These are phyloP conservation scores for Nipponia nippon DNA, from an alignment of 2,113 vertebrate genomes.

Conservation along the genomic window DNA sequence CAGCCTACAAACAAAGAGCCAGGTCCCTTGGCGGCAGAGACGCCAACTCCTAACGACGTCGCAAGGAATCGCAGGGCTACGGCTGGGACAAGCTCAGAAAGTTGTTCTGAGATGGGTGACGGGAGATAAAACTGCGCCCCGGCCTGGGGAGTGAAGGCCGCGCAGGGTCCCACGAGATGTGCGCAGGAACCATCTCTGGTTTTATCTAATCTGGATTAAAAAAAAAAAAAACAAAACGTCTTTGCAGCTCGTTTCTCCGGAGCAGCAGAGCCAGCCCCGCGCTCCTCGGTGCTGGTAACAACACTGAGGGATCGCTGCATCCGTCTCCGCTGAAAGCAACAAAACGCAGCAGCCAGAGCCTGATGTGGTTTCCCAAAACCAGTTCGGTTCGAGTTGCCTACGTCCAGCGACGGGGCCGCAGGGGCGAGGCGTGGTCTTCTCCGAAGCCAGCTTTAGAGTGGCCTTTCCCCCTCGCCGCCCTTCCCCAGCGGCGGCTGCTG, in stretches of 20 bases:
- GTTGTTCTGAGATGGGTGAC: too few relatives aligned
- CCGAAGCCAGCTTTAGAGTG: background rate
- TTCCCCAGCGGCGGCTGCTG: background rate
- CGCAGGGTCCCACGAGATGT: fast-evolving
- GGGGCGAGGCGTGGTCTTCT: background rate
- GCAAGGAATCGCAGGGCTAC: fast-evolving
- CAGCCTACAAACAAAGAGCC: background rate
- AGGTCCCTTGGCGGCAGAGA: background rate
- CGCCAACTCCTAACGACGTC: background rate
- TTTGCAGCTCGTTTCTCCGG: background rate
- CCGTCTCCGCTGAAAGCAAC: background rate
- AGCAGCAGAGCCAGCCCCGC: background rate
- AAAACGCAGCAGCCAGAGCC: background rate
- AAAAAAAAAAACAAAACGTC: too few relatives aligned
- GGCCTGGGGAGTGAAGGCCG: background rate
- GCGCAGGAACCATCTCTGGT: background rate
- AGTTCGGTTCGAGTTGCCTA: background rate
- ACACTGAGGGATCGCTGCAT: background rate
- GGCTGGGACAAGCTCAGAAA: background rate
- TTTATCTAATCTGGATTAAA: too few relatives aligned
- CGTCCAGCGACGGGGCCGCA: background rate
- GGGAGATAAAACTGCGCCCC: background rate
- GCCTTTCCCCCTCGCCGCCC: background rate
- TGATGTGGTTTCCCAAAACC: background rate
- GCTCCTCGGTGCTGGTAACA: background rate